Base-by-base conservation (phyloP, 2,888 invertebrate genomes). In the Rhingia campestris region DNA sequence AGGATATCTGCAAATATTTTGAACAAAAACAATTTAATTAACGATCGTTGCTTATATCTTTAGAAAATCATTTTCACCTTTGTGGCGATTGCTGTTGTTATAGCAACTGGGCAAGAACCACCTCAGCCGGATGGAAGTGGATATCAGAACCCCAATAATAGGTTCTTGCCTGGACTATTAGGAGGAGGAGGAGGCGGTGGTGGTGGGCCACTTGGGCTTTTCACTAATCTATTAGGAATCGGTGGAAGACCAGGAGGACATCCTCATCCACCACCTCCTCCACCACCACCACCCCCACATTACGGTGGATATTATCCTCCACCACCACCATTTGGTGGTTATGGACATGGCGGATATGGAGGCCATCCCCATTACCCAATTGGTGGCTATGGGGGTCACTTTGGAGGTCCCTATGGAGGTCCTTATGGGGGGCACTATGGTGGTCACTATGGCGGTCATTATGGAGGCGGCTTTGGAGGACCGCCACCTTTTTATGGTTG, bases 301-400 rank as follows among this genome's bases (percentile, higher is more conserved):
- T 45, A 30, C 10, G 58, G 58, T 32, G 69, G 70, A 51, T 70
- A 41, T 33, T 49, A 59, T 4, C 22, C 22, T 22, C 22, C 22
- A 22, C 22, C 22, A 22, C 45, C 45, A 4, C 22, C 22, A 22
- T 49, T 59, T 4, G 51, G 49, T 12, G 64, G 56, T 9, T 35
- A 58, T n/a, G 22, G 22, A 22, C 2, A 22, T 2, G 22, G 22
- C 14, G 51, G 49, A 22, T 58, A 49, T 59, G 58, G 59, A n/a
- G 66, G 66, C 2, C 51, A 41, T 4, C 51, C 39, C n/a, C 12
- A 6, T 6, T n/a, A 12, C n/a, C 12, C 12, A 86, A 87, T 87
- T 30, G n/a, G 30, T 7, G 49, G 74, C 7, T 43, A 54, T 45
- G 61, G 63, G 4, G 73, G 73, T 3, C 63, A 63, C n/a, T 64